phyloP scores from a whole-genome alignment of 35 echinoderm and acorn worm genomes.

The Lytechinus variegatus region DNA sequence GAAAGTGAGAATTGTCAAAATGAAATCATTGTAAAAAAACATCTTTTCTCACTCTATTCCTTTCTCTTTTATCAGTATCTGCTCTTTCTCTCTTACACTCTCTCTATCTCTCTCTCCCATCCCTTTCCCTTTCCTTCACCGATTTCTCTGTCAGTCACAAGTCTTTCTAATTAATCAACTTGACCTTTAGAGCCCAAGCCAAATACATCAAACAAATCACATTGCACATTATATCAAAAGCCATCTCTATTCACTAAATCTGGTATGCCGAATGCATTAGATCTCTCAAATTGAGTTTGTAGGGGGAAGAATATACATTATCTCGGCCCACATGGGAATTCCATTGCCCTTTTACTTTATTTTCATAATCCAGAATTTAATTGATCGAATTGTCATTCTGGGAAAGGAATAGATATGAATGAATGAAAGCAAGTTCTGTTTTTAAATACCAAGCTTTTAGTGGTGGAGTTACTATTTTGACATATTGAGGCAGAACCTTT shows the following conservation, averaged over 20 bases:
- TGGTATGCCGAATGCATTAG: not conserved
- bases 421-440: not conserved
- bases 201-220: slow-evolving; percentile 13
- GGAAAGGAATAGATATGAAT: not conserved
- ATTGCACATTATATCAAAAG: slow-evolving; percentile 5
- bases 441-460: not conserved
- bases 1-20: too few relatives aligned
- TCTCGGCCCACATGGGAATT: not conserved
- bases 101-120: not conserved
- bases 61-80: too few relatives aligned
- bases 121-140: not conserved
- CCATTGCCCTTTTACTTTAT: not conserved
- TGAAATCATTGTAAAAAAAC: too few relatives aligned
- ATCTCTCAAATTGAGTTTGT: not conserved
- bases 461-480: too few relatives aligned
- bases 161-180: not conserved
- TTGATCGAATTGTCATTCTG: not conserved
- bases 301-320: not conserved
- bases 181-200: not conserved
- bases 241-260: not conserved
- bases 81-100: too few relatives aligned
- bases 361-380: not conserved
- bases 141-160: not conserved
- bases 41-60: not conserved
- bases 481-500: too few relatives aligned